Evolutionary conservation across 1,140 invertebrate species (phyloP).

Genomic region (Globodera rostochiensis): DNA sequence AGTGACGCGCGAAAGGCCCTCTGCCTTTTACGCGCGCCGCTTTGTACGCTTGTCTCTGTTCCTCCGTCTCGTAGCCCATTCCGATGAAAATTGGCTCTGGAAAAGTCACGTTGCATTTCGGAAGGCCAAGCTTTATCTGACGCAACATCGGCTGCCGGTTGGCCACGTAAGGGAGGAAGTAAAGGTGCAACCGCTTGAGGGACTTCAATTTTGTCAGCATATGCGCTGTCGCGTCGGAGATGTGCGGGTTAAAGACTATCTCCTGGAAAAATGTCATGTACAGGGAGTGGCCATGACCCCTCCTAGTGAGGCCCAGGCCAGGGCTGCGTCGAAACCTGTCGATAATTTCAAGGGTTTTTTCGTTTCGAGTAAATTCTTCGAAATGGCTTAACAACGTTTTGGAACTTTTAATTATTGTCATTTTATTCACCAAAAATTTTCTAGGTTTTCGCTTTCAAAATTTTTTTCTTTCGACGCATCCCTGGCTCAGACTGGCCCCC

Average conservation of each 20-base stretch:
- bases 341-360: too few species aligned
- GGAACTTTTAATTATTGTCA: too few species aligned
- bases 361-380: too few species aligned
- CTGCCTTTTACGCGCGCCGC: slow-evolving; percentile 5
- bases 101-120: slow-evolving; percentile 25
- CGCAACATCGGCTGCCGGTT: slow-evolving; percentile 26
- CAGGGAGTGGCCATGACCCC: too few species aligned
- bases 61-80: slow-evolving; percentile 28
- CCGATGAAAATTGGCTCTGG: slow-evolving; percentile 21
- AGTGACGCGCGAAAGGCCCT: background rate
- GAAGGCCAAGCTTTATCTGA: slow-evolving; percentile 22
- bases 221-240: slow-evolving; percentile 50
- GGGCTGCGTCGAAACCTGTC: too few species aligned
- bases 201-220: slow-evolving; percentile 45
- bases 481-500: too few species aligned
- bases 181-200: slow-evolving; percentile 33
- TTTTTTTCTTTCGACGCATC: background rate
- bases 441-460: background rate
- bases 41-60: slow-evolving; percentile 5
- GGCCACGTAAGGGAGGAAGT: slow-evolving; percentile 29
- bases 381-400: too few species aligned
- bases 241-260: slow-evolving; percentile 54
- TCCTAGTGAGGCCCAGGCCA: too few species aligned
- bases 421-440: too few species aligned
- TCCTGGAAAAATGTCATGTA: slow-evolving; percentile 41